These are phyloP conservation scores for Heteronetta atricapilla DNA, from an alignment of 2,113 vertebrate species.

Conservation along the genomic window DNA sequence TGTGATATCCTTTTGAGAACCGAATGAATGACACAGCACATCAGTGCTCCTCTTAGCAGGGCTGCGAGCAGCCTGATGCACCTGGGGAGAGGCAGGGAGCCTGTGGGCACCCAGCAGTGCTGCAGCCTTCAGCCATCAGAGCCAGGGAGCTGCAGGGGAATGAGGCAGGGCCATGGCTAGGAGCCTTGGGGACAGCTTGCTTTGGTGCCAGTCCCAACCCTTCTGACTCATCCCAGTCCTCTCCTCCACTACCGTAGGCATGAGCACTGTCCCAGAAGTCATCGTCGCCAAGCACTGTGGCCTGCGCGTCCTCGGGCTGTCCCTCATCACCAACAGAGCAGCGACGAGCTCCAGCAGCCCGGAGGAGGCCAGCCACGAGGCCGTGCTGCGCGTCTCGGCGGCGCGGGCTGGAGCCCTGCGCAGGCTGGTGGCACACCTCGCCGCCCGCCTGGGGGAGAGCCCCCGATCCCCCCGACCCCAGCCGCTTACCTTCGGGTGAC, in stretches of 20 bases:
- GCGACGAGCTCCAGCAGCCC: slow-evolving; percentile 84
- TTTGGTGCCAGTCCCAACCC: not conserved
- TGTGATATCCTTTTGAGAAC: not conserved
- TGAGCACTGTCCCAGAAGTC: slow-evolving; percentile 94
- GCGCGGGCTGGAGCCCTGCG: slow-evolving; percentile 45
- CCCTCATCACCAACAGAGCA: slow-evolving; percentile 90
- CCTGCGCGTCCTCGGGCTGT: slow-evolving; percentile 89
- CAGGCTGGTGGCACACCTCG: not conserved
- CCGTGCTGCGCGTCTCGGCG: slow-evolving; percentile 77
- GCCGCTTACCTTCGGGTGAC: accelerated
- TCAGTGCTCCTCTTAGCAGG: not conserved
- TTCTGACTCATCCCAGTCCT: not conserved
- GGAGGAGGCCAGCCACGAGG: slow-evolving; percentile 87
- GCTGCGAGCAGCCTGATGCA: not conserved
- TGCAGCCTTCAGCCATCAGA: not conserved
- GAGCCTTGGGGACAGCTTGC: not conserved
- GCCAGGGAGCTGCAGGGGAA: not conserved
- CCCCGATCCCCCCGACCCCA: not conserved
- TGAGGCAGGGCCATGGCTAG: accelerated
- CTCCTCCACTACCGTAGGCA: slow-evolving; percentile 73
- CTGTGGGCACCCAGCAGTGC: not conserved
- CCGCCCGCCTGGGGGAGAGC: slow-evolving; percentile 38
- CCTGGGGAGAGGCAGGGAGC: not conserved
- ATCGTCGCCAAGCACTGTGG: slow-evolving; percentile 89
- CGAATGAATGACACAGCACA: not conserved